Conservation (phyloP, 2,888 invertebrate species). For the Neoascia interrupta region DNA sequence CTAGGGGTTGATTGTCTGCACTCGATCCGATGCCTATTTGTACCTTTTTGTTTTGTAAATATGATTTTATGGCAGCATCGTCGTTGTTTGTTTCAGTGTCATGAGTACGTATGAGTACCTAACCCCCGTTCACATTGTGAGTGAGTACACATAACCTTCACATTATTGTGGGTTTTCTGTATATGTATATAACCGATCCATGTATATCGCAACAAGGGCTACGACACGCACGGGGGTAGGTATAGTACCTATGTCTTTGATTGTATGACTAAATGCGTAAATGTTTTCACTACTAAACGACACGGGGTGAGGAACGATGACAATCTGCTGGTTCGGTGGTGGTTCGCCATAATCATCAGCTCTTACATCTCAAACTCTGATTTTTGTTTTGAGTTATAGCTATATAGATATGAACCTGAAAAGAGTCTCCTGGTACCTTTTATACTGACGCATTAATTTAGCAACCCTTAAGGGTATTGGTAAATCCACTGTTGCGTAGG, state of each 20-base stretch:
- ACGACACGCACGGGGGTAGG: slow-evolving; percentile 46
- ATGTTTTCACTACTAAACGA: slow-evolving; percentile 45
- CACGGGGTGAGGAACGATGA: slow-evolving; percentile 24
- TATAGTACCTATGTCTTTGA: slow-evolving; percentile 54
- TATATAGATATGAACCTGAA: slow-evolving; percentile 43
- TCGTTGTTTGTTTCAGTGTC: slow-evolving; percentile 17
- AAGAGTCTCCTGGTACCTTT: slow-evolving; percentile 22
- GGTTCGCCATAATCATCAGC: slow-evolving; percentile 21
- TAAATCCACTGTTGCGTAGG: slow-evolving; percentile 11
- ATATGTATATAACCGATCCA: slow-evolving; percentile 33
- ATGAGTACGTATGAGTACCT: slow-evolving; percentile 21
- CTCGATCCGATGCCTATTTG: slow-evolving; percentile 21
- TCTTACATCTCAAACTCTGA: neutral
- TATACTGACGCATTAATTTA: slow-evolving; percentile 19
- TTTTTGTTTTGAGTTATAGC: slow-evolving; percentile 23
- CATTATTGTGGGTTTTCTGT: slow-evolving; percentile 53
- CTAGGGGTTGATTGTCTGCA: slow-evolving; percentile 49
- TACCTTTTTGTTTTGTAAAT: slow-evolving; percentile 46
- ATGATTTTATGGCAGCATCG: slow-evolving; percentile 50
- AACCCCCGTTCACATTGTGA: slow-evolving; percentile 10
- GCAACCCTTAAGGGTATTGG: slow-evolving; percentile 1
- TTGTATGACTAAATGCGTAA: slow-evolving; percentile 66
- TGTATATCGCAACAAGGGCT: too few species aligned
- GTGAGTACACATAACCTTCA: slow-evolving; percentile 55
- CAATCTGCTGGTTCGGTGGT: slow-evolving; percentile 37